A percentile compares a stretch with the other conserved stretches of the same genome.
Conservation (phyloP, 2,797 vertebrate genomes). For the Anguilla pacifica region DNA sequence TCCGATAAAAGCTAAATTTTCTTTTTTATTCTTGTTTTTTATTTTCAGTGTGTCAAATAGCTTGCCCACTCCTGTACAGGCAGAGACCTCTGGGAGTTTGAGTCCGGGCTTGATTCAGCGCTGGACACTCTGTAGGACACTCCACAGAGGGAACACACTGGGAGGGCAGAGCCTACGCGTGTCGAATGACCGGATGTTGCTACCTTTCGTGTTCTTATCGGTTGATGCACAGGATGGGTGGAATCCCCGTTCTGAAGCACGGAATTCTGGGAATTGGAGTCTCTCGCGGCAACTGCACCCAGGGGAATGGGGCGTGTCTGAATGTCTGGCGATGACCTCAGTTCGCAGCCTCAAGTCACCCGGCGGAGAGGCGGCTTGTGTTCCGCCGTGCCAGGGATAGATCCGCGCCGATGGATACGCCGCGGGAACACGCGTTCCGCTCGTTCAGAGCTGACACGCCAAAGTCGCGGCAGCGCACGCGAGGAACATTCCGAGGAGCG, state of each 20-base stretch:
- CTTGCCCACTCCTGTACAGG: neutral
- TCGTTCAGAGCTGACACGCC: neutral
- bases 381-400: conserved; percentile 2
- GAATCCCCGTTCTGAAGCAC: no score
- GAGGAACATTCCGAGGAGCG: neutral
- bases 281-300: neutral
- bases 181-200: no score
- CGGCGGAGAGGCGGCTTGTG: neutral
- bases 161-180: no score
- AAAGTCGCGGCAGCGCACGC: neutral
- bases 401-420: neutral
- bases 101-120: neutral
- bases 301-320: neutral
- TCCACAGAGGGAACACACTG: neutral
- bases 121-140: neutral
- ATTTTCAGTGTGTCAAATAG: neutral
- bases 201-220: neutral
- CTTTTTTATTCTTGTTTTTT: neutral
- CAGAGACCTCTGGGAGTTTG: neutral
- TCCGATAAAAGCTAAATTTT: neutral
- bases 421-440: neutral
- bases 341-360: neutral
- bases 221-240: neutral
- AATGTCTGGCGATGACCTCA: conserved; percentile 8
- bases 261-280: neutral